Percentiles rank a stretch among this genome's conserved stretches.
Evolutionary conservation across 2,888 invertebrate genomes (phyloP).

Genomic region (Phyllotreta cruciferae): DNA sequence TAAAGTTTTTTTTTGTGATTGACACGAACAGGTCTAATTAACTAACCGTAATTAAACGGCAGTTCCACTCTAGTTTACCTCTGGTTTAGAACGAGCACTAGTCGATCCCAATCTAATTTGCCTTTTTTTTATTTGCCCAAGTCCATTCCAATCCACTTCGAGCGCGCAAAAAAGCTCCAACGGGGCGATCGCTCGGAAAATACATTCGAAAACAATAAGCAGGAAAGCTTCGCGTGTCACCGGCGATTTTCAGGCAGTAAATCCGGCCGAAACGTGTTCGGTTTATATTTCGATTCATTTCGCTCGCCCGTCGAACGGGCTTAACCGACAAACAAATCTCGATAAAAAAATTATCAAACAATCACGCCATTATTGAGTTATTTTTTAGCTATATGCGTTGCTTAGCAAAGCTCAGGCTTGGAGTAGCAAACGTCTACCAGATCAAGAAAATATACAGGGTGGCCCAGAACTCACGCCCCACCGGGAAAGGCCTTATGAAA

Average conservation of each 20-base stretch:
- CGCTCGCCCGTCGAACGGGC: too few relatives aligned
- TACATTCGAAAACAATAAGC: constrained; percentile 13
- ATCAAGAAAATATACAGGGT: too few relatives aligned
- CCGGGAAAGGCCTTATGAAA: too few relatives aligned
- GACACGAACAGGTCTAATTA: background rate
- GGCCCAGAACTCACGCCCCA: too few relatives aligned
- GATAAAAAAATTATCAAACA: too few relatives aligned
- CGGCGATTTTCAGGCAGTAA: background rate
- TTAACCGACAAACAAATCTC: too few relatives aligned
- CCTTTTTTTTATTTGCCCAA: constrained; percentile 7
- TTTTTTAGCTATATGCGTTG: too few relatives aligned
- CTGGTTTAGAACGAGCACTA: background rate
- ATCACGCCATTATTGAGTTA: too few relatives aligned
- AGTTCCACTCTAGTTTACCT: too few relatives aligned
- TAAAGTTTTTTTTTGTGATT: too few relatives aligned
- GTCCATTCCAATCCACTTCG: constrained; percentile 1
- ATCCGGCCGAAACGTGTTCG: background rate
- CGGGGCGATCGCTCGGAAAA: constrained; percentile 11
- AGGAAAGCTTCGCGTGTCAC: constrained; percentile 14
- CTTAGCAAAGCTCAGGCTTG: too few relatives aligned
- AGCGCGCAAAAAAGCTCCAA: constrained; percentile 10
- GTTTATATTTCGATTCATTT: background rate
- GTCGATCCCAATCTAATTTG: constrained; percentile 2
- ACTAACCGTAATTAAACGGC: background rate
- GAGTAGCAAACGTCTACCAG: too few relatives aligned